Percentiles rank a stretch among this genome's conserved stretches.
These are phyloP conservation scores for Netelia fuscicornis DNA, from an alignment of 2,888 invertebrate genomes.

Conservation along the genomic window DNA sequence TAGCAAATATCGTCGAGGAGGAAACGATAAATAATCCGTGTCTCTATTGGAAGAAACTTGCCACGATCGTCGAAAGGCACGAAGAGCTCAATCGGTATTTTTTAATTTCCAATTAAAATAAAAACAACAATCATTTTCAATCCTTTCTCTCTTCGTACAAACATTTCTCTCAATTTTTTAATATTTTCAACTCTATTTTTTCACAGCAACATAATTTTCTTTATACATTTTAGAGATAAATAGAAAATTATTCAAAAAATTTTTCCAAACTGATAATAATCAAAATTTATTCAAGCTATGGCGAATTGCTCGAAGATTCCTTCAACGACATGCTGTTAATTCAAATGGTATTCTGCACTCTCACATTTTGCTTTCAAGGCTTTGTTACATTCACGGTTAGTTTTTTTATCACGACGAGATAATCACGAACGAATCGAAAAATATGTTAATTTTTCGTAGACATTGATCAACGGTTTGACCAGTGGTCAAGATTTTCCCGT, in stretches of 20 bases:
- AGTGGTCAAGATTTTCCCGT: slow-evolving; percentile 42
- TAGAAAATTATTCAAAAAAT: too few species aligned
- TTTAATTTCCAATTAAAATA: not conserved
- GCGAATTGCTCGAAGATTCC: slow-evolving; percentile 63
- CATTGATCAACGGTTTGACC: slow-evolving; percentile 37
- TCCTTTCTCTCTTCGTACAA: not conserved
- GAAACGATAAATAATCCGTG: slow-evolving; percentile 40
- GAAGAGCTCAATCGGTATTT: slow-evolving; percentile 66
- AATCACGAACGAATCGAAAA: not conserved
- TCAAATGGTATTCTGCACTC: slow-evolving; percentile 71
- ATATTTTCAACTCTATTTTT: not conserved
- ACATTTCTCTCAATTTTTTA: not conserved
- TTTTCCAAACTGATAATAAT: not conserved
- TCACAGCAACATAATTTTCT: not conserved
- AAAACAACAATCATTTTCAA: not conserved
- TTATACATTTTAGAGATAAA: not conserved
- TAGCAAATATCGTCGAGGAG: slow-evolving; percentile 58
- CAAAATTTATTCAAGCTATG: slow-evolving; percentile 34
- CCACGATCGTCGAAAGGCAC: slow-evolving; percentile 63
- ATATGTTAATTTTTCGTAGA: slow-evolving; percentile 3
- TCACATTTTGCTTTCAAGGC: slow-evolving; percentile 71
- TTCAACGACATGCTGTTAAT: slow-evolving; percentile 71
- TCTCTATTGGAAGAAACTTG: slow-evolving; percentile 53
- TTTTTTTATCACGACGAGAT: not conserved
- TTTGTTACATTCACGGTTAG: slow-evolving; percentile 71